These are phyloP conservation scores for Ibidorhyncha struthersii DNA, from an alignment of 2,113 vertebrate genomes.

Conservation along the genomic window DNA sequence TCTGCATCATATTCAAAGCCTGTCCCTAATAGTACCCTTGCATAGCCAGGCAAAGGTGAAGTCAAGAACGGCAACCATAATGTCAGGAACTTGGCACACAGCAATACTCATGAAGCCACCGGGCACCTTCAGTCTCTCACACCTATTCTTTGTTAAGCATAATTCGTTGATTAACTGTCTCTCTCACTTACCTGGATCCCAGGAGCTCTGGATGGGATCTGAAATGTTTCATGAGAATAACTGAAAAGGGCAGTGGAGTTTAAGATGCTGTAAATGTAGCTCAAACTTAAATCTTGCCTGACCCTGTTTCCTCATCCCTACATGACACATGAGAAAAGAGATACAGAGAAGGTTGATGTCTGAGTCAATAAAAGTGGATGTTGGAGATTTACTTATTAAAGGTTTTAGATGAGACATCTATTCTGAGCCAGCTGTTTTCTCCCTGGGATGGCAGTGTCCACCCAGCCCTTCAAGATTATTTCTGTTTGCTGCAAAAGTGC, in stretches of 20 bases:
- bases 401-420: background rate
- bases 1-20: background rate
- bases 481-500: background rate
- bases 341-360: background rate
- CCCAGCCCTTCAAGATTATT: background rate
- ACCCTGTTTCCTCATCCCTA: background rate
- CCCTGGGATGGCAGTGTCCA: background rate
- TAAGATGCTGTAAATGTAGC: background rate
- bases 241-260: background rate
- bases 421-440: background rate
- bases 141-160: rapidly evolving
- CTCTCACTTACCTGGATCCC: background rate
- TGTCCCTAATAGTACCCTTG: background rate
- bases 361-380: background rate
- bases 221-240: background rate
- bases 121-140: background rate
- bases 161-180: background rate
- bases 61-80: background rate
- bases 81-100: background rate
- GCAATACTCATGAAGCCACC: background rate
- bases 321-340: background rate
- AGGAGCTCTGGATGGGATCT: background rate
- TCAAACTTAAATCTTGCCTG: background rate
- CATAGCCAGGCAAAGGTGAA: background rate
- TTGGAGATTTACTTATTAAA: background rate